phyloP scores from a whole-genome alignment of 2,113 vertebrate genomes.

The Vidua macroura region DNA sequence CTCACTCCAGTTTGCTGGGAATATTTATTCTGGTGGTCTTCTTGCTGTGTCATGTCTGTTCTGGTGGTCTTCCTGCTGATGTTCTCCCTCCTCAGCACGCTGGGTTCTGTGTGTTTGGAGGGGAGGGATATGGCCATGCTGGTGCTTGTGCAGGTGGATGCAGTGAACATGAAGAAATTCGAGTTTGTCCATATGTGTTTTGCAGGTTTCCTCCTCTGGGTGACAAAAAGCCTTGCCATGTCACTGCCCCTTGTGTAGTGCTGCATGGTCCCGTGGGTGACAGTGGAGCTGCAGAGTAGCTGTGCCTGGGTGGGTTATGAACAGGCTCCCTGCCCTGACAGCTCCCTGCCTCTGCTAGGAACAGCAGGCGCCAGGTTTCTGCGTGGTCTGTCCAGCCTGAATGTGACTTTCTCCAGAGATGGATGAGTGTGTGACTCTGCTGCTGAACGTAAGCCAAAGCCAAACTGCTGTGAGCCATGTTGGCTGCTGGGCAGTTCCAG shows the following conservation, averaged over 20 bases:
- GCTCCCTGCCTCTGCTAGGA: background rate
- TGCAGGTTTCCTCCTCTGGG: background rate
- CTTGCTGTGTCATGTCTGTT: background rate
- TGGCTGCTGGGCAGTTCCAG: accelerated
- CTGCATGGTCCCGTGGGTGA: accelerated
- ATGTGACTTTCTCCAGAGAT: accelerated
- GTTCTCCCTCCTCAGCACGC: accelerated
- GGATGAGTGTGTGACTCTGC: background rate
- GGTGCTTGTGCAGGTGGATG: background rate
- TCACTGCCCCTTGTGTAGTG: accelerated
- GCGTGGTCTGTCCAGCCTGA: background rate
- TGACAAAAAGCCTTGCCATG: background rate
- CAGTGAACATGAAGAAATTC: accelerated
- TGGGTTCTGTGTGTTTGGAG: background rate
- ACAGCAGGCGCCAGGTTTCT: accelerated
- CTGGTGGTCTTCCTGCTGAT: background rate
- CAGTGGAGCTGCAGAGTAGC: background rate
- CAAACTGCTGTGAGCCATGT: background rate
- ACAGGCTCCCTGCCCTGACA: background rate
- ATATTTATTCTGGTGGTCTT: background rate
- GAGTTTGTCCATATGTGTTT: accelerated
- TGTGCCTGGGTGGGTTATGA: background rate
- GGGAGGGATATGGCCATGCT: accelerated
- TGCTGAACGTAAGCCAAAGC: accelerated
- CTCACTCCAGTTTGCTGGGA: background rate